Conservation (phyloP, 2,797 vertebrate species). For the Avahi laniger region DNA sequence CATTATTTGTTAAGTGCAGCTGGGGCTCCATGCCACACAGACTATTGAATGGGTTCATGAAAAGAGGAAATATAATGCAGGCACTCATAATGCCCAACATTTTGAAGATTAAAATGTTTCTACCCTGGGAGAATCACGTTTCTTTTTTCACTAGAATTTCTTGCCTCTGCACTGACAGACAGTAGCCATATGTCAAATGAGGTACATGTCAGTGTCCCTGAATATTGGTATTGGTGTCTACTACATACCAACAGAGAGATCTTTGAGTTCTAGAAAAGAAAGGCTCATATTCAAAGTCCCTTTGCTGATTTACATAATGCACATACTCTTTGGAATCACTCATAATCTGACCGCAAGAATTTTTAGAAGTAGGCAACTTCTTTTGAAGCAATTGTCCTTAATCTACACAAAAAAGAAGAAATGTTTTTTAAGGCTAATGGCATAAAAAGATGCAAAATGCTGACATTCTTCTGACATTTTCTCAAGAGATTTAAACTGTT, state of each 20-base stretch:
- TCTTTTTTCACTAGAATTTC: background rate
- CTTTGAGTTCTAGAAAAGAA: background rate
- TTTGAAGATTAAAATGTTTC: background rate
- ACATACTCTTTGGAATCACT: background rate
- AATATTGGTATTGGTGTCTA: background rate
- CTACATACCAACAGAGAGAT: background rate
- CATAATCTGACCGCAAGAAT: background rate
- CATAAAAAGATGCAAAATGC: background rate
- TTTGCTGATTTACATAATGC: background rate
- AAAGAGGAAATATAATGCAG: background rate
- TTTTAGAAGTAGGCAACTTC: background rate
- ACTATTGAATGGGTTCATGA: background rate
- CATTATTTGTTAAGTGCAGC: background rate
- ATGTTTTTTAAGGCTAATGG: background rate
- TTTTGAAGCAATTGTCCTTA: background rate
- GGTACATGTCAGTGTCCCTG: background rate
- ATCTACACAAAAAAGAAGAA: constrained; percentile 6
- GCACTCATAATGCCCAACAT: background rate
- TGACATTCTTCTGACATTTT: background rate
- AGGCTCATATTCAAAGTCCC: background rate
- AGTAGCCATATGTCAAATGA: background rate
- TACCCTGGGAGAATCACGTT: background rate
- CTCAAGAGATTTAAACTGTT: constrained; percentile 22
- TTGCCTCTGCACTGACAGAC: background rate
- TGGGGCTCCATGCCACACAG: background rate